A percentile compares a stretch with the other conserved stretches of the same genome.
Evolutionary conservation across 2,113 vertebrate genomes (phyloP).

Genomic region (Labrus mixtus): DNA sequence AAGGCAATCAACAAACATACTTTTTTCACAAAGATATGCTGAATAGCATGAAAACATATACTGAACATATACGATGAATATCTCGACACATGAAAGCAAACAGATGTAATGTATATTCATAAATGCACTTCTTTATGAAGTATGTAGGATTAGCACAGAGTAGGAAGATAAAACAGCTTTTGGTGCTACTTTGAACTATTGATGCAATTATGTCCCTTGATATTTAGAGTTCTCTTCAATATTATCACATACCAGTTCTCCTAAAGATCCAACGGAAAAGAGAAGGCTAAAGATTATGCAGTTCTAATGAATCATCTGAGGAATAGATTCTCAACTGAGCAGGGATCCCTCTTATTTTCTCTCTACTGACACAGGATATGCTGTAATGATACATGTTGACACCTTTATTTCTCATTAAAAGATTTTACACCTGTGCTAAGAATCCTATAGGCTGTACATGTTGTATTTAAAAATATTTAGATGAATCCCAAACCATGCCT

Average conservation of each 20-base stretch:
- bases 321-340: too few species aligned
- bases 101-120: constrained; percentile 32
- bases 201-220: constrained; percentile 12
- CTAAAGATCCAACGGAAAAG: not conserved
- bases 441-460: not conserved
- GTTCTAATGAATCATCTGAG: constrained; percentile 3
- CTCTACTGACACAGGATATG: too few species aligned
- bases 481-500: not conserved
- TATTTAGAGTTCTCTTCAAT: not conserved
- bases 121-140: constrained; percentile 42
- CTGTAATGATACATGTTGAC: not conserved
- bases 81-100: constrained; percentile 40
- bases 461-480: not conserved
- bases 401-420: constrained; percentile 1
- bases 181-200: constrained; percentile 41
- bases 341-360: constrained; percentile 4
- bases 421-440: constrained; percentile 3
- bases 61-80: constrained; percentile 18
- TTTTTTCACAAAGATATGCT: not conserved
- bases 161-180: constrained; percentile 40
- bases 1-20: constrained; percentile 5
- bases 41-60: not conserved
- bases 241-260: not conserved
- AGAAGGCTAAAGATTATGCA: not conserved
- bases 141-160: constrained; percentile 1